phyloP scores from a whole-genome alignment of 2,888 invertebrate genomes.

The Byasa hedistus region DNA sequence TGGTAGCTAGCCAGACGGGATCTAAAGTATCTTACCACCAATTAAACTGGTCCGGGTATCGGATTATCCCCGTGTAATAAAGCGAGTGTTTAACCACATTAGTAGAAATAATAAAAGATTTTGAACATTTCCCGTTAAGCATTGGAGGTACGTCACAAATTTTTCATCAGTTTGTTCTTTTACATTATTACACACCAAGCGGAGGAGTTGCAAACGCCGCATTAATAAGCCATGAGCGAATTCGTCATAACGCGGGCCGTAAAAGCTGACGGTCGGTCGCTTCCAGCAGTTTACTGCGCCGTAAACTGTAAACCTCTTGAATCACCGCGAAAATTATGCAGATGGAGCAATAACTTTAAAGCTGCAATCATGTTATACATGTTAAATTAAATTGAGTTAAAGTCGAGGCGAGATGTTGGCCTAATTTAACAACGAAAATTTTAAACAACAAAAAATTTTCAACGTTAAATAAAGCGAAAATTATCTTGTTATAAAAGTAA shows the following conservation, averaged over 20 bases:
- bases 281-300: constrained; percentile 15
- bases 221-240: constrained; percentile 28
- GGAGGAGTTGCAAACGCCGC: constrained; percentile 10
- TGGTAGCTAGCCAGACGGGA: too few species aligned
- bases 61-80: too few species aligned
- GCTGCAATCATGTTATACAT: constrained; percentile 24
- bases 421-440: background rate
- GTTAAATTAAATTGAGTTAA: constrained; percentile 17
- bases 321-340: constrained; percentile 31
- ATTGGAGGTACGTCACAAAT: background rate
- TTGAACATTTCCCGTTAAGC: background rate
- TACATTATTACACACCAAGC: constrained; percentile 17
- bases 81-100: too few species aligned
- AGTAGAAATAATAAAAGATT: background rate
- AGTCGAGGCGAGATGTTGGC: background rate
- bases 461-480: too few species aligned
- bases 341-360: constrained; percentile 27
- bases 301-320: constrained; percentile 28
- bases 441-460: too few species aligned
- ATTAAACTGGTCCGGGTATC: too few species aligned
- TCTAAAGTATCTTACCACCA: too few species aligned
- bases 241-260: constrained; percentile 25
- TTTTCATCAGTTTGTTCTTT: constrained; percentile 2
- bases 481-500: too few species aligned
- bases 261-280: constrained; percentile 20